Base-by-base conservation (phyloP, 1,140 invertebrate genomes). In the Elymnias hypermnestra region DNA sequence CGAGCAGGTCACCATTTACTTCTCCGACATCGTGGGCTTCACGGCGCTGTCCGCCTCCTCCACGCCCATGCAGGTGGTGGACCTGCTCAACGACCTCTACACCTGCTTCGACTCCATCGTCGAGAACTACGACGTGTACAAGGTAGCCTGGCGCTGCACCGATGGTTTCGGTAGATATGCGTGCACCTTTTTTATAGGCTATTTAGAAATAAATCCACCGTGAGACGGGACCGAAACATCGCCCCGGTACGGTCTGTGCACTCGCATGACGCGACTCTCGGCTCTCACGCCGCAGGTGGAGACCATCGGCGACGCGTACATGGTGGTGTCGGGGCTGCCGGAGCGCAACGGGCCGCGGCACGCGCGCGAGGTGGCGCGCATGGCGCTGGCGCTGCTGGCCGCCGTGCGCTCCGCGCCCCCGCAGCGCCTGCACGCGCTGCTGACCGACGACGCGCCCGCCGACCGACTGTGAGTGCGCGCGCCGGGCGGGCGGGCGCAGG, bases 261-360 rank as follows among this genome's bases (percentile, higher is more conserved):
- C n/a, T n/a, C n/a, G n/a, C n/a, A n/a, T n/a, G n/a, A n/a, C n/a
- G n/a, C n/a, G n/a, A n/a, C n/a, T n/a, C n/a, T n/a, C n/a, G n/a
- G n/a, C n/a, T n/a, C n/a, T n/a, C n/a, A n/a, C n/a, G n/a, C n/a
- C 5, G 3, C 29, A 97, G 95, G 95, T 97, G 25, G 97, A 98
- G 87, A 98, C 97, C 3, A 98, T 98, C 57, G 97, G 97, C 0
- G 97, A 99, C 77, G 97, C 97, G 1, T 99, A 99, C 79, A 98
- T 99, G 93, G 95, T 92, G 52, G 94, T 96, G 0, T 95, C 94
- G 0, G 97, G 97, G 6, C 85, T 98, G 6, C 97, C 97, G 0
- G 90, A 94, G 42, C 88, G 95, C 36, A 98, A 98, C 75, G 96
- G 94, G 0, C 92, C 92, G 44, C 87, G 90, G 17, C 97, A 99